Conservation (phyloP, 2,797 vertebrate species). For the Agapornis canus region DNA sequence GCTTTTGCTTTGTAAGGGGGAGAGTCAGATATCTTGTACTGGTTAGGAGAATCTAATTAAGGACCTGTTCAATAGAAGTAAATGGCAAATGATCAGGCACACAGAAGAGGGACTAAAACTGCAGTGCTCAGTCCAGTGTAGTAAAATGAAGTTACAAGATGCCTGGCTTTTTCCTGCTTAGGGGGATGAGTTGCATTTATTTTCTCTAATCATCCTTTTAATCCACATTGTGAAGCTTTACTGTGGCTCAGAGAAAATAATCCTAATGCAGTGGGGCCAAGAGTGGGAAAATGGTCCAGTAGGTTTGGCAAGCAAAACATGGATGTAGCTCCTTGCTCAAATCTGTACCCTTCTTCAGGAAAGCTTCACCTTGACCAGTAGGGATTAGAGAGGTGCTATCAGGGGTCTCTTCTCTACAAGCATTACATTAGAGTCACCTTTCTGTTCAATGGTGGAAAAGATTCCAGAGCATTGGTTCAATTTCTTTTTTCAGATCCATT, state of each 20-base stretch:
- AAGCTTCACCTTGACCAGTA: neutral
- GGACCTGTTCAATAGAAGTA: conserved; percentile 21
- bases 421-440: neutral
- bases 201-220: conserved; percentile 2
- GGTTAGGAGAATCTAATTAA: conserved; percentile 37
- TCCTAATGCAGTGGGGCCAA: neutral
- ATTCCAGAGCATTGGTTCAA: neutral
- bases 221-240: neutral
- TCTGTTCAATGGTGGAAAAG: neutral
- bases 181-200: neutral
- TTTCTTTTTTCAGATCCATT: neutral
- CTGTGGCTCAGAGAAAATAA: conserved; percentile 4
- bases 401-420: neutral
- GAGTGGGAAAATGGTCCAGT: neutral
- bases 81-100: conserved; percentile 5
- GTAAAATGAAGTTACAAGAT: neutral
- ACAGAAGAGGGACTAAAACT: neutral
- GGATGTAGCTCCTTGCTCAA: neutral
- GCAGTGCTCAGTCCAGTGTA: neutral
- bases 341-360: neutral
- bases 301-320: neutral
- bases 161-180: neutral
- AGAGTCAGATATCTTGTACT: neutral
- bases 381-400: neutral
- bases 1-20: neutral